Percentiles rank a stretch among this genome's conserved stretches.
Conservation (phyloP, 1,140 invertebrate species). For the Caenorhabditis elegans region WBcel235 BX284605.5:2201001-2201500, state of each 20-base stretch:
- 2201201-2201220: not conserved
- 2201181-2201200: not conserved
- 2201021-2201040: not conserved
- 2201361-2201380: not conserved
- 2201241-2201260: not conserved
- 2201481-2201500: not conserved
- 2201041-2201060: not conserved
- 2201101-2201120: not conserved
- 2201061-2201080: not conserved
- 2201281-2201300: not conserved
- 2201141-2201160: not conserved
- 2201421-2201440: too few species aligned
- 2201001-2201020: not conserved
- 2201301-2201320: not conserved
- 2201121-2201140: not conserved
- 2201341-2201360: not conserved
- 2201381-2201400: not conserved
- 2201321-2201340: not conserved
- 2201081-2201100: too few species aligned
- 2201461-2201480: not conserved
- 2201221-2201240: not conserved
- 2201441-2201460: too few species aligned
- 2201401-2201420: not conserved
- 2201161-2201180: not conserved
- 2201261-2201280: not conserved